Conservation (phyloP, 2,888 invertebrate genomes). For the Parnassius mnemosyne region DNA sequence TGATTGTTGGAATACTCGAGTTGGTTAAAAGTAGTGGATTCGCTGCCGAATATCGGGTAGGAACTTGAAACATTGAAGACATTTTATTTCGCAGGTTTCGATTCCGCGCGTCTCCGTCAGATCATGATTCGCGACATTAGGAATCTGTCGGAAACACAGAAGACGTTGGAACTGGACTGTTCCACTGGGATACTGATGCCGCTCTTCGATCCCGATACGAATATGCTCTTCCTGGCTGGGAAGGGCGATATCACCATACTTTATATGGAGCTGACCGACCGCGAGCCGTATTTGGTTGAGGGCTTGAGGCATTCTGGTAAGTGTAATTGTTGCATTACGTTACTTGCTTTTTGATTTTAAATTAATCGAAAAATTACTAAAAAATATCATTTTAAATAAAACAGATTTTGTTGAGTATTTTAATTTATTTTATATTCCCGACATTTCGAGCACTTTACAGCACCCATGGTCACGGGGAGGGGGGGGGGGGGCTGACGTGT, state of each 20-base stretch:
- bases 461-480: no score
- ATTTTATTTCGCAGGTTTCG: slow-evolving; percentile 80
- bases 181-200: slow-evolving; percentile 96
- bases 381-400: no score
- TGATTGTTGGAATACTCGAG: no score
- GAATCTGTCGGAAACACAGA: slow-evolving; percentile 88
- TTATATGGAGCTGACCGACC: slow-evolving; percentile 94
- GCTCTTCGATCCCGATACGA: slow-evolving; percentile 94
- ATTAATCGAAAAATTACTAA: neutral
- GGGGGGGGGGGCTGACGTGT: no score
- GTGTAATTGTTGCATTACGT: slow-evolving; percentile 23
- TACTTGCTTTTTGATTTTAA: slow-evolving; percentile 1
- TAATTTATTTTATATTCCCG: no score
- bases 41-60: no score
- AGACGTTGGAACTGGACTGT: slow-evolving; percentile 90
- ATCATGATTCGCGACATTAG: slow-evolving; percentile 93
- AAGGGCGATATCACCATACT: slow-evolving; percentile 96
- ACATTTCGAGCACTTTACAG: no score
- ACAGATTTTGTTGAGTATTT: no score
- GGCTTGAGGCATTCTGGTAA: slow-evolving; percentile 89
- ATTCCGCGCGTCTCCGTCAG: slow-evolving; percentile 91
- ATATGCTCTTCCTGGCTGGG: slow-evolving; percentile 96
- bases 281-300: slow-evolving; percentile 94
- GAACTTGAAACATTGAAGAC: no score
- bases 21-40: no score